phyloP scores from a whole-genome alignment of 35 echinoderm and acorn worm species.

The Holothuria glaberrima region DNA sequence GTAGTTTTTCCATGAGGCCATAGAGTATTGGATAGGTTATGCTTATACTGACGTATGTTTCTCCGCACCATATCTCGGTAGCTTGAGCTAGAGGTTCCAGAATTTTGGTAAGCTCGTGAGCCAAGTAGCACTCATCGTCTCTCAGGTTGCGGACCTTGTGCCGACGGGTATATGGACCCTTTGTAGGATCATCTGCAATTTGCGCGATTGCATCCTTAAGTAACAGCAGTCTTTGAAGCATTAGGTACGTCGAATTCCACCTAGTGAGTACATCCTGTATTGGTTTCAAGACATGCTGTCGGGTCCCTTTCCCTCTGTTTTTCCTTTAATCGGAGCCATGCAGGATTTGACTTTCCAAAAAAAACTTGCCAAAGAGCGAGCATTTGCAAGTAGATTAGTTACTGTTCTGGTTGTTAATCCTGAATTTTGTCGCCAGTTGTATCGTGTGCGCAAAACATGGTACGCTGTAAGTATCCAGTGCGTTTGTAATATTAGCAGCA shows the following conservation, averaged over 20 bases:
- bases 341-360: slow-evolving; percentile 21
- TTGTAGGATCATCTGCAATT: not conserved
- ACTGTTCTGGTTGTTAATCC: slow-evolving; percentile 5
- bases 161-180: slow-evolving; percentile 2
- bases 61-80: slow-evolving; percentile 13
- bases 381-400: not conserved
- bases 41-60: not conserved
- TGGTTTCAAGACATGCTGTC: not conserved
- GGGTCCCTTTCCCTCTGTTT: slow-evolving; percentile 12
- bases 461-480: not conserved
- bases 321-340: not conserved
- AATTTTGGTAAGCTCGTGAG: slow-evolving; percentile 26
- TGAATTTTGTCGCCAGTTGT: slow-evolving; percentile 9
- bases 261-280: slow-evolving; percentile 19
- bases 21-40: not conserved
- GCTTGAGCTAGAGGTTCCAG: slow-evolving; percentile 22
- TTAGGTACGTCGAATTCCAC: not conserved
- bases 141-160: not conserved
- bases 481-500: not conserved
- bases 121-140: slow-evolving; percentile 33
- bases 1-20: slow-evolving; percentile 11
- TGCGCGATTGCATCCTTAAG: not conserved
- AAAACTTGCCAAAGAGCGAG: slow-evolving; percentile 13
- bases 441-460: slow-evolving; percentile 41
- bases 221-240: not conserved